A percentile compares a stretch with the other conserved stretches of the same genome.
Evolutionary conservation across 2,888 invertebrate species (phyloP).

Genomic region (Anorthoa munda): DNA sequence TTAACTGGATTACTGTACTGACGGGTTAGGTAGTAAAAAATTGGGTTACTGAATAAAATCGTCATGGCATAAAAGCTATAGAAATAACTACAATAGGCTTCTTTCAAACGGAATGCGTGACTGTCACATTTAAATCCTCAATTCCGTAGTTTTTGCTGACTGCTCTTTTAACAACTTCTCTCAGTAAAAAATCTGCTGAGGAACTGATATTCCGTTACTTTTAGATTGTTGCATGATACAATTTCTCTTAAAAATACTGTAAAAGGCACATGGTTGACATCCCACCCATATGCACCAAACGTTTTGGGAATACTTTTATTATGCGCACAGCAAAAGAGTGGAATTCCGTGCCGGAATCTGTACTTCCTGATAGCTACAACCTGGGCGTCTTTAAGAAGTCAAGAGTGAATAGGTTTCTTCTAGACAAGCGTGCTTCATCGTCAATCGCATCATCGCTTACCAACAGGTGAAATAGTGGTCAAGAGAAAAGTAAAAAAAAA

Average conservation of each 20-base stretch:
- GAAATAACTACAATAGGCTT: conserved; percentile 44
- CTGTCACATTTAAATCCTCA: conserved; percentile 33
- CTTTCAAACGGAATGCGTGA: conserved; percentile 53
- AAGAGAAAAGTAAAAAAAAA: too few relatives aligned
- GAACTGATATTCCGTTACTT: conserved; percentile 18
- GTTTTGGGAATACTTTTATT: too few relatives aligned
- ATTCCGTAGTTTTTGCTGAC: conserved; percentile 47
- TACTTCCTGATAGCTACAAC: too few relatives aligned
- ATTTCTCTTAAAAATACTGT: not conserved
- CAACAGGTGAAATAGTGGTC: too few relatives aligned
- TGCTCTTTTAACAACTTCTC: conserved; percentile 17
- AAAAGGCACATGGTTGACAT: too few relatives aligned
- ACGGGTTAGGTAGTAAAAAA: conserved; percentile 38
- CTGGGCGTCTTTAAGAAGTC: too few relatives aligned
- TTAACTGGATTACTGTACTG: conserved; percentile 7
- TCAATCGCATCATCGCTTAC: too few relatives aligned
- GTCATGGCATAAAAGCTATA: conserved; percentile 27
- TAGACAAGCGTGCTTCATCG: too few relatives aligned
- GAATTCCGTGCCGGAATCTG: too few relatives aligned
- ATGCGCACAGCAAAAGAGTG: too few relatives aligned
- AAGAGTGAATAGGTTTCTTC: too few relatives aligned
- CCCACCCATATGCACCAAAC: too few relatives aligned
- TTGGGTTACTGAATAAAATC: conserved; percentile 44
- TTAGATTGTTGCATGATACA: not conserved
- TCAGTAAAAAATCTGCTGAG: conserved; percentile 19